These are phyloP conservation scores for Drosophila falleni DNA, from an alignment of 2,888 invertebrate species.

Conservation along the genomic window DNA sequence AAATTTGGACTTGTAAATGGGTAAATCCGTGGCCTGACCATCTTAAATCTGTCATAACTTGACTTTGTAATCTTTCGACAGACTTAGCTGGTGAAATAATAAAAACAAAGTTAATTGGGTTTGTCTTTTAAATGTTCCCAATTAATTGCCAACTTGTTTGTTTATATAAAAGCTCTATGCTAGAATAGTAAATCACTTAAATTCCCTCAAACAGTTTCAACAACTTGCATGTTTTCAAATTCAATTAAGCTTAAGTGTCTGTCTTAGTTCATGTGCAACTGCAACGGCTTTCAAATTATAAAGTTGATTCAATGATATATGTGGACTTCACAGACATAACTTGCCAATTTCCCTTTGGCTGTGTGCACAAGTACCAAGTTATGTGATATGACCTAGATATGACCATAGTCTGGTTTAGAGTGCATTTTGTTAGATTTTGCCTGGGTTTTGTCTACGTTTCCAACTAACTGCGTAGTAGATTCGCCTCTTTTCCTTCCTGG, in stretches of 20 bases:
- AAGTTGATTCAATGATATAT: slow-evolving; percentile 27
- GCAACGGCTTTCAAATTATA: slow-evolving; percentile 31
- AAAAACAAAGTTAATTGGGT: not conserved
- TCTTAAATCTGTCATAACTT: too few species aligned
- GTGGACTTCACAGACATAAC: slow-evolving; percentile 20
- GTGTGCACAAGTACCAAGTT: slow-evolving; percentile 13
- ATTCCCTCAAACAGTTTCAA: slow-evolving; percentile 1
- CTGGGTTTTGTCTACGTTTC: slow-evolving; percentile 16
- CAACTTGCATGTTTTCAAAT: slow-evolving; percentile 15
- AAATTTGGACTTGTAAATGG: too few species aligned
- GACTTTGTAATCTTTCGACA: too few species aligned
- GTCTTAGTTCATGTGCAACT: slow-evolving; percentile 5
- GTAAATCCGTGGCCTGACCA: too few species aligned
- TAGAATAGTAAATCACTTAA: slow-evolving; percentile 6
- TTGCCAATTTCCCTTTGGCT: slow-evolving; percentile 1
- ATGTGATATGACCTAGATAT: slow-evolving; percentile 46
- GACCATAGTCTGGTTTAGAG: slow-evolving; percentile 19
- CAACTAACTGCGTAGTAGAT: slow-evolving; percentile 18
- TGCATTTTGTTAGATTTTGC: slow-evolving; percentile 16
- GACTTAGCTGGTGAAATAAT: too few species aligned
- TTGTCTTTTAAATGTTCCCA: not conserved
- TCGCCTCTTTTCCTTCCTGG: not conserved
- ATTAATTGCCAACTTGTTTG: slow-evolving; percentile 3
- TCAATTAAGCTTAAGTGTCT: slow-evolving; percentile 21
- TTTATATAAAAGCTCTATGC: slow-evolving; percentile 1